Percentiles rank a stretch among this genome's conserved stretches.
These are phyloP conservation scores for Pagrus major DNA, from an alignment of 2,113 vertebrate genomes.

Conservation along the genomic window DNA sequence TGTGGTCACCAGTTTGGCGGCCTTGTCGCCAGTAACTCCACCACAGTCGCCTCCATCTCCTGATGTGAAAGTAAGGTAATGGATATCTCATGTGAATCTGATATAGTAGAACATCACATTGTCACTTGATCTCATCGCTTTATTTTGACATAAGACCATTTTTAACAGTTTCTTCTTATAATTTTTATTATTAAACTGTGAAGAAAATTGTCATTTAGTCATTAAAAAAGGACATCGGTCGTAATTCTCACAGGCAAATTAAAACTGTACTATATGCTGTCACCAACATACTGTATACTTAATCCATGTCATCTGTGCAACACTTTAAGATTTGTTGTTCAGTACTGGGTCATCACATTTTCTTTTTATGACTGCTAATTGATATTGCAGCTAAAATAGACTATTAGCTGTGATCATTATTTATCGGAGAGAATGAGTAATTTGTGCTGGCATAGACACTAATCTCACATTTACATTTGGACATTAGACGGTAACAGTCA, in stretches of 20 bases:
- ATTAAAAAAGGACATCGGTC: not conserved
- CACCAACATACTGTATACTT: not conserved
- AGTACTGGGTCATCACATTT: not conserved
- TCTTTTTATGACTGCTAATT: not conserved
- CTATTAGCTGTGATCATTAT: slow-evolving; percentile 6
- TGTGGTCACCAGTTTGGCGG: too few relatives aligned
- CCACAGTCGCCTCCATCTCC: too few relatives aligned
- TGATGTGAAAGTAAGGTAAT: too few relatives aligned
- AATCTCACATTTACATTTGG: slow-evolving; percentile 24
- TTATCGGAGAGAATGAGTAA: slow-evolving; percentile 13
- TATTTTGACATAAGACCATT: not conserved
- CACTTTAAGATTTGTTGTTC: not conserved
- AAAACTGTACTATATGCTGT: not conserved
- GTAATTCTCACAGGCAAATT: not conserved
- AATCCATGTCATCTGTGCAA: not conserved
- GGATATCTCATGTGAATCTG: too few relatives aligned
- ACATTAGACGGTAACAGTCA: too few relatives aligned
- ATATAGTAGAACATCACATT: too few relatives aligned
- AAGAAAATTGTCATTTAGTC: too few relatives aligned
- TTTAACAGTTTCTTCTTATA: too few relatives aligned
- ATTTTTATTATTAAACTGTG: too few relatives aligned
- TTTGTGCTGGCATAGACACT: slow-evolving; percentile 13
- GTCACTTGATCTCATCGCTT: not conserved
- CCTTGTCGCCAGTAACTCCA: too few relatives aligned
- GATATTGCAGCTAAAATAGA: slow-evolving; percentile 1